These are phyloP conservation scores for Sesamia nonagrioides DNA, from an alignment of 1,140 invertebrate species.

Conservation along the genomic window DNA sequence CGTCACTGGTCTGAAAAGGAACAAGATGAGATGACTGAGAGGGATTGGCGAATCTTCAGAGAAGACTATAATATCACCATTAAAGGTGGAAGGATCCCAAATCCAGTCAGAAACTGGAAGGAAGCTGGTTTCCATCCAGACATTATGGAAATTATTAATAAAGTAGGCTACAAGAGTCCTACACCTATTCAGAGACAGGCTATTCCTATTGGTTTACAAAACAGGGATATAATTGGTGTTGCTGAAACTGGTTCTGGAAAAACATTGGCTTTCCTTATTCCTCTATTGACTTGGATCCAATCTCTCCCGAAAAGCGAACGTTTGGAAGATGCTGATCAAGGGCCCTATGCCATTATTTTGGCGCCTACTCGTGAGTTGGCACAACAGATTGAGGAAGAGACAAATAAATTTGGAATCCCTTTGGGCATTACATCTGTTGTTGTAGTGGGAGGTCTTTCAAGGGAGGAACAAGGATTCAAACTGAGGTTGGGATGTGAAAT, in stretches of 20 bases:
- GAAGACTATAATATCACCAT: conserved; percentile 99
- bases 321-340: conserved; percentile 96
- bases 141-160: conserved; percentile 97
- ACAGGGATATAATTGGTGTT: conserved; percentile 99
- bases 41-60: conserved; percentile 99
- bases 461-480: conserved; percentile 99
- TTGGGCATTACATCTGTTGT: conserved; percentile 98
- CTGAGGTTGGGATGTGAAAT: conserved; percentile 99
- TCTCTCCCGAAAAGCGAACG: conserved; percentile 98
- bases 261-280: conserved; percentile 99
- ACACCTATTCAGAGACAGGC: conserved; percentile 99
- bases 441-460: conserved; percentile 98
- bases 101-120: conserved; percentile 98
- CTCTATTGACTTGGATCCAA: conserved; percentile 99
- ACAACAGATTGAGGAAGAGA: conserved; percentile 99
- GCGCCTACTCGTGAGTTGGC: conserved; percentile 99
- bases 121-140: conserved; percentile 97
- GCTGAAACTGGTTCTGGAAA: conserved; percentile 99
- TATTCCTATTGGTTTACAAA: conserved; percentile 99
- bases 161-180: conserved; percentile 98
- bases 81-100: conserved; percentile 98
- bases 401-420: conserved; percentile 98
- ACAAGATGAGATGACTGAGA: conserved; percentile 98
- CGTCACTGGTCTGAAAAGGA: conserved; percentile 99
- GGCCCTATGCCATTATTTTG: conserved; percentile 99